These are phyloP conservation scores for Hedya salicella DNA, from an alignment of 2,888 invertebrate species.

Conservation along the genomic window DNA sequence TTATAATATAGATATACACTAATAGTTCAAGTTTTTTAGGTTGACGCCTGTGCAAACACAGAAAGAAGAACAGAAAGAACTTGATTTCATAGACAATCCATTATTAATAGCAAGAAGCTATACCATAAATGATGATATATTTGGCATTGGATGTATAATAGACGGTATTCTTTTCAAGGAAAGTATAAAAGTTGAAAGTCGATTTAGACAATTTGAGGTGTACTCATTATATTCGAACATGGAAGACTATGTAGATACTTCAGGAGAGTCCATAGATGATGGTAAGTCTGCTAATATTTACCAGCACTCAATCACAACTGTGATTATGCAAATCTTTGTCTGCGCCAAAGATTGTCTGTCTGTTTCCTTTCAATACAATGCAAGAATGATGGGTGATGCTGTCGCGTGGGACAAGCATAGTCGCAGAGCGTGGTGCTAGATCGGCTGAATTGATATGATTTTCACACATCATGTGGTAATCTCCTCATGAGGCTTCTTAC, in stretches of 20 bases:
- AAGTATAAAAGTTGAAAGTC: neutral
- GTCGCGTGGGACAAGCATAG: too few species aligned
- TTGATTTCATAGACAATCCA: constrained; percentile 10
- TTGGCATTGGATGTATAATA: constrained; percentile 3
- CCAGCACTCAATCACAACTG: too few species aligned
- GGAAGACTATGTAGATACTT: constrained; percentile 8
- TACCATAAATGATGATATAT: constrained; percentile 1
- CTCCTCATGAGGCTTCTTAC: too few species aligned
- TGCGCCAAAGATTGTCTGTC: too few species aligned
- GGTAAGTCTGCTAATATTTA: constrained; percentile 13
- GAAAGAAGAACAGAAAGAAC: neutral
- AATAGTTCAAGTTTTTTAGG: too few species aligned
- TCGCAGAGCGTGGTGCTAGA: too few species aligned
- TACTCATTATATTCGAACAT: constrained; percentile 4
- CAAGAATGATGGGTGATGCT: too few species aligned
- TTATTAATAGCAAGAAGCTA: constrained; percentile 1
- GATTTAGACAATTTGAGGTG: constrained; percentile 16
- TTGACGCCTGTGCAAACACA: neutral
- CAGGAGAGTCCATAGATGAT: constrained; percentile 9
- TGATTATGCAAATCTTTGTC: too few species aligned
- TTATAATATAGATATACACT: too few species aligned
- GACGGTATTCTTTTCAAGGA: constrained; percentile 10
- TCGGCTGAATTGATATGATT: too few species aligned
- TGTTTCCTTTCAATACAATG: too few species aligned
- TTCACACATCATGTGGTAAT: too few species aligned